Conservation (phyloP, 2,113 vertebrate species). For the Anseranas semipalmata region DNA sequence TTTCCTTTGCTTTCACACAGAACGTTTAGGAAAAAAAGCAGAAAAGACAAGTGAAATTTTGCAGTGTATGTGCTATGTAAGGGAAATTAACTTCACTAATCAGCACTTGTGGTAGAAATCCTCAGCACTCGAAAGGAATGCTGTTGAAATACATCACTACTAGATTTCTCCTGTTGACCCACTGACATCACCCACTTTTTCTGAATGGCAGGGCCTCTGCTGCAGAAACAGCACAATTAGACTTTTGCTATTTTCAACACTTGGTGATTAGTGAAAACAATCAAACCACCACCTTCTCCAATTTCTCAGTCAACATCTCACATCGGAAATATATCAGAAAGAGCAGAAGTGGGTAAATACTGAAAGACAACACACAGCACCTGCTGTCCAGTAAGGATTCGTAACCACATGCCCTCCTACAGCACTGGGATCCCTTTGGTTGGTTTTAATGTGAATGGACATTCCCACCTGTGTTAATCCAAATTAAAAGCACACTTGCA, state of each 20-base stretch:
- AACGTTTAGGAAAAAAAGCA: not conserved
- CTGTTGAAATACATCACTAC: not conserved
- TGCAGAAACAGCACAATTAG: not conserved
- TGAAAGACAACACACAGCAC: not conserved
- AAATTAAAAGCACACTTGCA: not conserved
- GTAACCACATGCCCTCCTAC: not conserved
- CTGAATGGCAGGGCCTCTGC: fast-evolving
- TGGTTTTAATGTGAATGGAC: not conserved
- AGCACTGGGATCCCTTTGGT: not conserved
- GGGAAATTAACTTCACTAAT: conserved; percentile 17
- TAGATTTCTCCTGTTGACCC: not conserved
- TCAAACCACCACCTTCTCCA: not conserved
- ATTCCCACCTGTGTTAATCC: not conserved
- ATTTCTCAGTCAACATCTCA: not conserved
- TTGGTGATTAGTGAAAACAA: not conserved
- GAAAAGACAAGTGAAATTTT: conserved; percentile 40
- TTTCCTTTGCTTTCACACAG: conserved; percentile 34
- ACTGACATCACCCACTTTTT: not conserved
- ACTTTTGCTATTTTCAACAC: not conserved
- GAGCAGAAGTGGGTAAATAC: not conserved
- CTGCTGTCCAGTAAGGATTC: not conserved
- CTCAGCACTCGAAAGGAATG: not conserved
- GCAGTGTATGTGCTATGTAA: not conserved
- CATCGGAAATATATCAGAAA: not conserved
- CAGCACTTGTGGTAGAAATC: conserved; percentile 38